A percentile compares a stretch with the other conserved stretches of the same genome.
phyloP scores from a whole-genome alignment of 2,113 vertebrate genomes.

The Amblyornis subalaris region DNA sequence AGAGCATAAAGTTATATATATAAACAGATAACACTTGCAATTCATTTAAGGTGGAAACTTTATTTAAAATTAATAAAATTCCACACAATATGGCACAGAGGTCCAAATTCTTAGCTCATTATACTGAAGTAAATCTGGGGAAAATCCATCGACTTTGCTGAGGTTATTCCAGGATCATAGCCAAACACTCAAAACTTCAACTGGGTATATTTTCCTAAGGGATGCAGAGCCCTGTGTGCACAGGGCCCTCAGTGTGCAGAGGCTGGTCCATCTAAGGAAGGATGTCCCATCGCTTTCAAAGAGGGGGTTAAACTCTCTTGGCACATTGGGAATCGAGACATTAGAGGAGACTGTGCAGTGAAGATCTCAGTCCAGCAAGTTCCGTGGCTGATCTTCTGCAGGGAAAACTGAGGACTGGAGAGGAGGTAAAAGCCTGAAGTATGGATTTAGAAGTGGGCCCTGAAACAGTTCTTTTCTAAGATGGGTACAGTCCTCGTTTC shows the following conservation, averaged over 20 bases:
- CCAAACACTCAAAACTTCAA: background rate
- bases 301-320: fast-evolving
- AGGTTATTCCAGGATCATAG: slow-evolving; percentile 11
- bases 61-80: slow-evolving; percentile 66
- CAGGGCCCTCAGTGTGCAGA: background rate
- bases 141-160: background rate
- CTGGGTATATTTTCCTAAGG: background rate
- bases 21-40: slow-evolving; percentile 64
- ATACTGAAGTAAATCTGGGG: slow-evolving; percentile 1
- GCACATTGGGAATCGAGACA: fast-evolving
- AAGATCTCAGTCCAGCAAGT: background rate
- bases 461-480: background rate
- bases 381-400: background rate
- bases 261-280: background rate
- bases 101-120: slow-evolving; percentile 32
- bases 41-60: slow-evolving; percentile 66
- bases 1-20: slow-evolving; percentile 67
- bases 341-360: background rate
- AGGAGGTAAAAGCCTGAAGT: background rate
- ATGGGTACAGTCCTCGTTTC: background rate
- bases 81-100: slow-evolving; percentile 10
- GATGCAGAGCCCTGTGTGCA: background rate
- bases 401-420: background rate
- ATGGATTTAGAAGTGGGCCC: background rate
- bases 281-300: background rate